These are phyloP conservation scores for Ispidina lecontei DNA, from an alignment of 2,797 vertebrate species.

Conservation along the genomic window DNA sequence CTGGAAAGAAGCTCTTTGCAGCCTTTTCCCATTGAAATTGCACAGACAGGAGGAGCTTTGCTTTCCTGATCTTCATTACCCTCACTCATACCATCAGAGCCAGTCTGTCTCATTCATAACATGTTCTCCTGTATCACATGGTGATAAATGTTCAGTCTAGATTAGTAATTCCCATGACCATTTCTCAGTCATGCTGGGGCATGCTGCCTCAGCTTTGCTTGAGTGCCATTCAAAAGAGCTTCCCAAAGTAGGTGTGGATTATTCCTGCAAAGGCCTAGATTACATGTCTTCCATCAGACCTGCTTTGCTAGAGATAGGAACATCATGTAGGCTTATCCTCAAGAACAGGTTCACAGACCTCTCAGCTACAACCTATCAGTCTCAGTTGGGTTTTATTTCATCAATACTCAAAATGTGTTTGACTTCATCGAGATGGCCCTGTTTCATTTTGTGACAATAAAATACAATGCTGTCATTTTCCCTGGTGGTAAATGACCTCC, in stretches of 20 bases:
- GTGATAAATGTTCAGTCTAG: background rate
- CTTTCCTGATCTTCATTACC: background rate
- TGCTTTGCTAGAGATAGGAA: background rate
- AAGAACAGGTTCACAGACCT: background rate
- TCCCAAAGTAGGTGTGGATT: background rate
- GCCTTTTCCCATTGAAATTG: background rate
- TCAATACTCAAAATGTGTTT: background rate
- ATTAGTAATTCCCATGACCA: background rate
- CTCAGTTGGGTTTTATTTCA: background rate
- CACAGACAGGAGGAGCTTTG: background rate
- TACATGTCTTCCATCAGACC: fast-evolving
- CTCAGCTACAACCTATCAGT: background rate
- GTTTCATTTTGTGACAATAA: background rate
- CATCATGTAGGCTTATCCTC: background rate
- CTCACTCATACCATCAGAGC: background rate
- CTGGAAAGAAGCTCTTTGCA: background rate
- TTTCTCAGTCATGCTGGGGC: background rate
- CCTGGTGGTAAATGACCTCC: background rate
- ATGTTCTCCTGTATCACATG: background rate
- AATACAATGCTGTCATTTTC: background rate
- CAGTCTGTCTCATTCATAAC: background rate
- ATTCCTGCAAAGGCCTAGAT: background rate
- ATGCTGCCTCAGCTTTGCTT: background rate
- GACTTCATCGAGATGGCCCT: background rate
- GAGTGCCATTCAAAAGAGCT: background rate